A percentile compares a stretch with the other conserved stretches of the same genome.
phyloP scores from a whole-genome alignment of 2,113 vertebrate species.

The Chelonoidis abingdonii region DNA sequence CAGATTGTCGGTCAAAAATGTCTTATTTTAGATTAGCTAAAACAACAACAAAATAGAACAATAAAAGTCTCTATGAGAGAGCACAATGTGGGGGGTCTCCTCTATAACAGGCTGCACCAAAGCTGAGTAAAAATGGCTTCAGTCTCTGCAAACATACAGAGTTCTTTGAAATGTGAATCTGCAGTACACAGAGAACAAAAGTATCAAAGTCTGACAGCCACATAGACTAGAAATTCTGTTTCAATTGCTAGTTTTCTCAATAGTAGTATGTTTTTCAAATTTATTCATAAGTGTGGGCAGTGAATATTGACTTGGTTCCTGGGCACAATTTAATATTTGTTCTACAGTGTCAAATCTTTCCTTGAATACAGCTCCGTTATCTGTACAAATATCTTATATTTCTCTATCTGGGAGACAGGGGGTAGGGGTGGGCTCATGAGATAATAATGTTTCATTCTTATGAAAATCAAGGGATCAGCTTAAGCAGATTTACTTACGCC shows the following conservation, averaged over 20 bases:
- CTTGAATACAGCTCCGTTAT: background rate
- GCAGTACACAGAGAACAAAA: background rate
- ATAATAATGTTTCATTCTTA: background rate
- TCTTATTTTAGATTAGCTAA: background rate
- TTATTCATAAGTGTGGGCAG: background rate
- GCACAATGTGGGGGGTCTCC: background rate
- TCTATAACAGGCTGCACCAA: background rate
- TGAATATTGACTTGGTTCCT: background rate
- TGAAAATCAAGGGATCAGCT: background rate
- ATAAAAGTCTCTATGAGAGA: background rate
- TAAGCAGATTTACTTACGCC: background rate
- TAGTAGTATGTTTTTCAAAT: background rate
- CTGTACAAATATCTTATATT: background rate
- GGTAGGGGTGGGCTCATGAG: background rate
- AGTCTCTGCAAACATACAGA: background rate
- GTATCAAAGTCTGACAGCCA: accelerated
- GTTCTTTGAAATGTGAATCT: background rate
- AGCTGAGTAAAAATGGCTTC: background rate
- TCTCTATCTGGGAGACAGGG: background rate
- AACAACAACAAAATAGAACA: background rate
- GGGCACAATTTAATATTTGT: background rate
- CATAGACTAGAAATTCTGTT: background rate
- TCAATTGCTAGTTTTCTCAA: background rate
- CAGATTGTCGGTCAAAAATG: background rate
- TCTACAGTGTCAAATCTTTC: background rate